Base-by-base conservation (phyloP, 2,888 invertebrate species). In the Catonia carolina region DNA sequence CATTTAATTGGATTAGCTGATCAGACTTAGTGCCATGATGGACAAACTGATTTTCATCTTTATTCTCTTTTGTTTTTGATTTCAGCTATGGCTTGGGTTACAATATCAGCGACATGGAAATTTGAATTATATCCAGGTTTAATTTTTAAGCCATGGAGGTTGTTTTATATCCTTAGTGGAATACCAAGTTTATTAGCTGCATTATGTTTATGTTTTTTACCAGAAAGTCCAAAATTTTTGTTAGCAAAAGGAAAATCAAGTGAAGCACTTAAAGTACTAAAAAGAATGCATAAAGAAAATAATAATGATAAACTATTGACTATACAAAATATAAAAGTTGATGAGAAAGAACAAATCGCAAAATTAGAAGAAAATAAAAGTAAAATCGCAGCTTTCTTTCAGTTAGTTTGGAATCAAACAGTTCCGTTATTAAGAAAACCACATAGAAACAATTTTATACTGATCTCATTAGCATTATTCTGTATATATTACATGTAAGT, bases 161-260 rank as follows among this genome's bases (percentile, higher is more conserved):
- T 45, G 8, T 45, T 23, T 27, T 45, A 45, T 45, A 27, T 27
- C 22, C 8, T 45, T 22, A 22, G 14, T 20, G 45, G 45, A 23
- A 27, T 45, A 45, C 45, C 45, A 14, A 45, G 45, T 8, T 6
- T 45, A 14, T 14, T 45, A 12, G 18, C 23, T 45, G 45, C 45
- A 7, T 22, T 45, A 22, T 22, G 14, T 3, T 23, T 45, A 6
- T 23, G 18, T 12, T 45, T 23, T 23, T 7, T 20, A 27, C 45
- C 45, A 45, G 45, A 45, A 23, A 45, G 45, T 23, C 45, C 45
- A 10, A 45, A 45, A 23, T 45, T 45, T 15, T 27, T 45, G 6
- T 22, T 45, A 10, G 45, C 45, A 6, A 45, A 45, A 27, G 27
- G 27, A 23, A 20, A 18, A 45, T 10, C 14, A 12, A 12, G 3